Evolutionary conservation across 2,113 vertebrate genomes (phyloP), one percentile per base, ranked within the genome.

Genomic region (Symphodus melops): DNA sequence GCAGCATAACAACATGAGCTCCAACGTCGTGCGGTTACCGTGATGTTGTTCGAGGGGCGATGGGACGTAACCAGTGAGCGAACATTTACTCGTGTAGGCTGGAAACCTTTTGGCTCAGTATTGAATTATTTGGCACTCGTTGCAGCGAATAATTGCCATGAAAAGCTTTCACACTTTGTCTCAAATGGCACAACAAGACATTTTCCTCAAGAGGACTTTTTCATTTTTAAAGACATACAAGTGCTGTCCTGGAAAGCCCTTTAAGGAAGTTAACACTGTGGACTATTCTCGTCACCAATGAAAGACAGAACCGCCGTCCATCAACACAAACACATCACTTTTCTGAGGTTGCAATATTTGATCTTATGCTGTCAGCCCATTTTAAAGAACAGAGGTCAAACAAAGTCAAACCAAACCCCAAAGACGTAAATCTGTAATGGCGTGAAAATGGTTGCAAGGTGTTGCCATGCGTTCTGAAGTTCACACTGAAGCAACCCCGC

Each of bases 341-440:
- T 74, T 69, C 76, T 77, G 83, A 39, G 54, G 62, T 77, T 83
- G 73, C 79, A 83, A 74, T 73, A 84, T 88, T 88, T 84, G 79
- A 88, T 89, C 67, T 86, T 93, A 93, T 92, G 91, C 92, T 93
- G 92, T 92, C 91, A 93, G 92, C 91, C 92, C 91, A 91, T 90
- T 93, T 90, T 84, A 67, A 89, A 75, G 82, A 89, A 89, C 78
- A 75, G 78, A 91, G 72, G 57, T 86, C 63, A 75, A 91, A 80
- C 19, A 4, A 87, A 84, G 41, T 68, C 46, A 79, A 87, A 87
- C 28, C 42, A 11, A 81, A 85, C 42, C 41, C 36, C 42, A 4
- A 48, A 77, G 80, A 80, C 76, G 53, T 72, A 83, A 67, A 75
- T 78, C 66, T 79, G 84, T 81, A 83, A 84, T 82, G 83, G 54